A percentile compares a stretch with the other conserved stretches of the same genome.
Evolutionary conservation across 2,888 invertebrate genomes (phyloP).

Genomic region (Julus scandinavius): DNA sequence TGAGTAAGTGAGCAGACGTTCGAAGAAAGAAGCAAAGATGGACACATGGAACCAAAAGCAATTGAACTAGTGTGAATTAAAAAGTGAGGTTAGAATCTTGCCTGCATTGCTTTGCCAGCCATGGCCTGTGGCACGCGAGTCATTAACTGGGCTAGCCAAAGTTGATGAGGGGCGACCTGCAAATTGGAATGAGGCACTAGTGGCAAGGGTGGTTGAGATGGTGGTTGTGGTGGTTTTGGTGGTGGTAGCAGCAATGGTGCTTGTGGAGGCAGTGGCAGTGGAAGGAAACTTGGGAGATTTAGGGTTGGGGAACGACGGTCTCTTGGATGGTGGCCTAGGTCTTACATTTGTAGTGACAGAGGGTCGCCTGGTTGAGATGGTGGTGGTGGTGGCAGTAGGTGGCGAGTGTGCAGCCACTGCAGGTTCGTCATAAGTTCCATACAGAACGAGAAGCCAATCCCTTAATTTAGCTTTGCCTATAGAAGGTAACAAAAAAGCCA

Average conservation of each 20-base stretch:
- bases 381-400: constrained; percentile 54
- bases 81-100: constrained; percentile 50
- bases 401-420: constrained; percentile 51
- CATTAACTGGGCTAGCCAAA: constrained; percentile 19
- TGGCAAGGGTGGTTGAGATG: constrained; percentile 50
- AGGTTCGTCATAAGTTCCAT: constrained; percentile 63
- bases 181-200: constrained; percentile 50
- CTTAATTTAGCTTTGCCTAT: constrained; percentile 62
- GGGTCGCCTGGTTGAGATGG: constrained; percentile 51
- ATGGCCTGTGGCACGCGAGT: constrained; percentile 47
- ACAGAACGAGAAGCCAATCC: constrained; percentile 66
- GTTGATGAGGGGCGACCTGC: constrained; percentile 47
- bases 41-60: not conserved
- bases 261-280: constrained; percentile 41
- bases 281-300: constrained; percentile 5
- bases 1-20: constrained; percentile 19
- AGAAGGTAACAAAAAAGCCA: constrained; percentile 50
- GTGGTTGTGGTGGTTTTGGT: not conserved
- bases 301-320: constrained; percentile 37
- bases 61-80: not conserved
- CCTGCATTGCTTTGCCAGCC: constrained; percentile 55
- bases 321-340: constrained; percentile 52
- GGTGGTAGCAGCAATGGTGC: constrained; percentile 22
- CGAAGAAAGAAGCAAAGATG: not conserved
- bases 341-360: constrained; percentile 37